Conservation (phyloP, 2,797 vertebrate species). For the Pogonophryne albipinna region DNA sequence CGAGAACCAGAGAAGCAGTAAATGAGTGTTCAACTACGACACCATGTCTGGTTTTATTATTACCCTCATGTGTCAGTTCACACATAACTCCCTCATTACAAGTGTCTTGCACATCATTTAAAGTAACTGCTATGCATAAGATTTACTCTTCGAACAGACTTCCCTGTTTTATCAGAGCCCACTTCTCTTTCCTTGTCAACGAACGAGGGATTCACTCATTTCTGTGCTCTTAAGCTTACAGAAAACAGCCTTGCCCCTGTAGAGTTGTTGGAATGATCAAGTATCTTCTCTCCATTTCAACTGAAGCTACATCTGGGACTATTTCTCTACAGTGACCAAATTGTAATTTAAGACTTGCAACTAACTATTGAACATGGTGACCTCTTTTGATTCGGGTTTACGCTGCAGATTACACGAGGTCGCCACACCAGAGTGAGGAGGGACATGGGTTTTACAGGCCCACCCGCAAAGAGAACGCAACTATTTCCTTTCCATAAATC, state of each 20-base stretch:
- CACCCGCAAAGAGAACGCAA: conserved; percentile 76
- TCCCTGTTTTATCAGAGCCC: conserved; percentile 45
- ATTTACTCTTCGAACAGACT: conserved; percentile 28
- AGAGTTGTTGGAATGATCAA: conserved; percentile 52
- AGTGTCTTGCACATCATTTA: conserved; percentile 48
- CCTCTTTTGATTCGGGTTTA: conserved; percentile 73
- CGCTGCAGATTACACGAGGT: conserved; percentile 69
- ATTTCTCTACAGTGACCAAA: conserved; percentile 66
- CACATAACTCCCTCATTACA: conserved; percentile 60
- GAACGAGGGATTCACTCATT: conserved; percentile 52
- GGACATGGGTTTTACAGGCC: conserved; percentile 68
- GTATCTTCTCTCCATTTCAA: conserved; percentile 54
- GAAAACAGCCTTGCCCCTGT: conserved; percentile 35
- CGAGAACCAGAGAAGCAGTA: conserved; percentile 63
- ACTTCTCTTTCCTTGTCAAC: conserved; percentile 32
- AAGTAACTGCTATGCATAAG: conserved; percentile 32
- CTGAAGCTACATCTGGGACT: conserved; percentile 68
- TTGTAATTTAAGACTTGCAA: conserved; percentile 72
- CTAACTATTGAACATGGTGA: conserved; percentile 67
- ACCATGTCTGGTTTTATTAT: conserved; percentile 79
- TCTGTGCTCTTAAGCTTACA: conserved; percentile 32
- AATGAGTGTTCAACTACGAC: conserved; percentile 70
- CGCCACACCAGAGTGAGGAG: conserved; percentile 58
- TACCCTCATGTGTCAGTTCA: conserved; percentile 69
- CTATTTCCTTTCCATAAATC: conserved; percentile 83